Conservation (phyloP, 2,113 vertebrate species). For the Isurus oxyrinchus region DNA sequence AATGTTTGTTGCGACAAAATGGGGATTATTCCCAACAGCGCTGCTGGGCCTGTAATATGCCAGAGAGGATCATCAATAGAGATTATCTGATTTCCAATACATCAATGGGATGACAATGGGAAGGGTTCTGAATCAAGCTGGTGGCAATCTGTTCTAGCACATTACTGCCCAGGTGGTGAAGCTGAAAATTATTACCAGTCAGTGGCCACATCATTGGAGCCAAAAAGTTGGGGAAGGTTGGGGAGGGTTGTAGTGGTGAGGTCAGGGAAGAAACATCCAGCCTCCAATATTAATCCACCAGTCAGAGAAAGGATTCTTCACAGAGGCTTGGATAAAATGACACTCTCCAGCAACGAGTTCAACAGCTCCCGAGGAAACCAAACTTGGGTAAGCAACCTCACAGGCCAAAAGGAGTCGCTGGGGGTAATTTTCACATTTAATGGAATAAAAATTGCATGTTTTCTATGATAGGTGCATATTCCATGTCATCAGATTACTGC, state of each 20-base stretch:
- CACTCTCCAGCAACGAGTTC: not conserved
- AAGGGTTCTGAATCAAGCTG: not conserved
- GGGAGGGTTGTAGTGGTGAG: not conserved
- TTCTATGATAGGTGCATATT: not conserved
- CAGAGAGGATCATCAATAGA: not conserved
- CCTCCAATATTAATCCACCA: not conserved
- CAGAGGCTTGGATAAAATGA: not conserved
- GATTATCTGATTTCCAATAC: not conserved
- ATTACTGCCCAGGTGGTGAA: not conserved
- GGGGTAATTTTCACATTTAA: not conserved
- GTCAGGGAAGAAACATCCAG: not conserved
- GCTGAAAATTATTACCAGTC: not conserved
- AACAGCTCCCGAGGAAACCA: not conserved
- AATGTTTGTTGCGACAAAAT: not conserved
- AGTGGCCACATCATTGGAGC: not conserved
- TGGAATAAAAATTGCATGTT: not conserved
- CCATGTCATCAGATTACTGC: not conserved
- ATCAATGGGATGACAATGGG: not conserved
- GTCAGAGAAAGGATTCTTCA: not conserved
- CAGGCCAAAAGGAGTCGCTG: not conserved
- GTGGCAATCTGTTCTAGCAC: not conserved
- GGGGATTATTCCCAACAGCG: not conserved
- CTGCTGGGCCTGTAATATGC: no score
- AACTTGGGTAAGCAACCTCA: not conserved
- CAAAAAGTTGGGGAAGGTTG: not conserved